Evolutionary conservation across 2,797 vertebrate species (phyloP).

Genomic region (Myotis myotis): DNA sequence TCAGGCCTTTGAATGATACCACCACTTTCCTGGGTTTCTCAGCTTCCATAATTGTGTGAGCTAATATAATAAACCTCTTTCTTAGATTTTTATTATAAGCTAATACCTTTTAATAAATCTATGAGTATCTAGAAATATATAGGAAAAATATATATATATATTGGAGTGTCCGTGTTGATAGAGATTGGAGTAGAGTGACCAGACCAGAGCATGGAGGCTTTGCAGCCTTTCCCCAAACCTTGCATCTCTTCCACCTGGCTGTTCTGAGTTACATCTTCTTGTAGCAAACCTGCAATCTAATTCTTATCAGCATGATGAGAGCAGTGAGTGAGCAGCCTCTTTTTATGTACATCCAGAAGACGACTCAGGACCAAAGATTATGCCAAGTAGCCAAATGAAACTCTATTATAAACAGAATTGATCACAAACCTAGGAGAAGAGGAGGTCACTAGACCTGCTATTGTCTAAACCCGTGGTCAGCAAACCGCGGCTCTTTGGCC

Average conservation of each 20-base stretch:
- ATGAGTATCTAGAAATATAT: not conserved
- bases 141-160: not conserved
- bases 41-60: not conserved
- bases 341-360: not conserved
- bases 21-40: not conserved
- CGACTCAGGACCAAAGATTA: not conserved
- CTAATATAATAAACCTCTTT: not conserved
- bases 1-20: not conserved
- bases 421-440: slow-evolving; percentile 50
- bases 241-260: not conserved
- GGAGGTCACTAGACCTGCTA: slow-evolving; percentile 71
- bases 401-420: slow-evolving; percentile 22
- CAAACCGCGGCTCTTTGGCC: no score
- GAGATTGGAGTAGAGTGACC: not conserved
- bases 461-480: slow-evolving; percentile 19
- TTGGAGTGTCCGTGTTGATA: not conserved
- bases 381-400: not conserved
- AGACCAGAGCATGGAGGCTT: not conserved
- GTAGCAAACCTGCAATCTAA: not conserved
- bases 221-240: not conserved
- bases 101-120: not conserved
- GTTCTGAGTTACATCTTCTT: not conserved
- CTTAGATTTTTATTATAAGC: not conserved
- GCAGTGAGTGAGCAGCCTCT: not conserved
- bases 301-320: not conserved